phyloP scores from a whole-genome alignment of 2,797 vertebrate genomes.

The Silurus lanzhouensis region DNA sequence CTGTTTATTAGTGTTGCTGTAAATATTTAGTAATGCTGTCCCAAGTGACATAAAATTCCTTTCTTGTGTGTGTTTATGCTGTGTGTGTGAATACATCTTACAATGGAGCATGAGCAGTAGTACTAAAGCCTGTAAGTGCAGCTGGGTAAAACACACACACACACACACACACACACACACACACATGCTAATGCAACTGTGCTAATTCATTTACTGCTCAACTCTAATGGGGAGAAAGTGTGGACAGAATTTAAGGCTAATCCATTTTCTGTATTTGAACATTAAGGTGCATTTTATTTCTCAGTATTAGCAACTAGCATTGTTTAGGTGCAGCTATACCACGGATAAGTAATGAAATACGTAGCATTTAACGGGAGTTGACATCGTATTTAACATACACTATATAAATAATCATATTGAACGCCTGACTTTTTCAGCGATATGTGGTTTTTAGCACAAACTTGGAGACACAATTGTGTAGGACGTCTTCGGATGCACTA shows the following conservation, averaged over 20 bases:
- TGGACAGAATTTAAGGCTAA: not conserved
- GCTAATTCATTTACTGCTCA: not conserved
- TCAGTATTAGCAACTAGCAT: not conserved
- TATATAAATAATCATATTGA: too few species aligned
- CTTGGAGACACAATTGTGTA: too few species aligned
- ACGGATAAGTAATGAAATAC: not conserved
- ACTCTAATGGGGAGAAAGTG: not conserved
- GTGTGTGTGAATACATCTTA: constrained; percentile 20
- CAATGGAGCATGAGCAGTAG: constrained; percentile 14
- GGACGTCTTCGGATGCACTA: too few species aligned
- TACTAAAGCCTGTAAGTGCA: constrained; percentile 15
- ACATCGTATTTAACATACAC: too few species aligned
- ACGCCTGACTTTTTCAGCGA: too few species aligned
- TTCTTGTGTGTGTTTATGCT: not conserved
- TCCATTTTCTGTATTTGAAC: not conserved
- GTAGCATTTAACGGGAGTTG: not conserved
- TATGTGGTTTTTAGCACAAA: too few species aligned
- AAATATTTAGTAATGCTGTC: not conserved
- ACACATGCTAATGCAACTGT: not conserved
- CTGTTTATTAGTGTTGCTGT: not conserved
- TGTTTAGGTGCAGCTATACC: not conserved
- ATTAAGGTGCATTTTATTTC: not conserved
- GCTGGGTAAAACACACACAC: not conserved
- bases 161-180: not conserved
- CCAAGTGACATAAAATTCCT: not conserved